Percentiles rank a stretch among this genome's conserved stretches.
These are phyloP conservation scores for Magallana gigas DNA, from an alignment of 1,140 invertebrate species.

Conservation along the genomic window DNA sequence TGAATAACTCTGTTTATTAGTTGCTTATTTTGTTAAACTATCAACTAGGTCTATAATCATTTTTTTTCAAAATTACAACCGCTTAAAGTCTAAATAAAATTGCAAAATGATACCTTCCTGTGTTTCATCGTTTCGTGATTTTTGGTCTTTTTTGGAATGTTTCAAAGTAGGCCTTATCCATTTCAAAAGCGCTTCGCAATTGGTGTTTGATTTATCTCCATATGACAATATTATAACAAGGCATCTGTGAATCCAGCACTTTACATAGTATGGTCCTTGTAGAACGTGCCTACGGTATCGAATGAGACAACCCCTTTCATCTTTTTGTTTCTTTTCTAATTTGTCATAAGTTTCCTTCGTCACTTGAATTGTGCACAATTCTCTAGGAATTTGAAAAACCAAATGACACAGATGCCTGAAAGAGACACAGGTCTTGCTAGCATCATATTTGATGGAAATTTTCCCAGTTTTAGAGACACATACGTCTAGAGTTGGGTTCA, in stretches of 20 bases:
- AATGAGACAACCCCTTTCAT: background rate
- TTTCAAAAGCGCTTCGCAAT: background rate
- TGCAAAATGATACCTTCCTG: too few relatives aligned
- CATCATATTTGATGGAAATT: background rate
- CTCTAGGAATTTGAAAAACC: background rate
- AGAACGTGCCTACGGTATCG: background rate
- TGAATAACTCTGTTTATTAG: too few relatives aligned
- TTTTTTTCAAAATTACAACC: too few relatives aligned
- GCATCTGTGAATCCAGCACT: conserved; percentile 9
- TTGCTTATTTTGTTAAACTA: too few relatives aligned
- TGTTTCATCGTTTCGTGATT: too few relatives aligned
- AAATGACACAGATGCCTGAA: background rate
- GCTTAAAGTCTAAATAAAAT: too few relatives aligned
- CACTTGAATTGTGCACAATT: background rate
- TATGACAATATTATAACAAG: background rate
- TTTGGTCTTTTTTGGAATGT: too few relatives aligned
- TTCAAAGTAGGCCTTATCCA: background rate
- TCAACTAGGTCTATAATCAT: too few relatives aligned
- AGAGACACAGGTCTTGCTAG: background rate
- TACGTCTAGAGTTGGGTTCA: background rate
- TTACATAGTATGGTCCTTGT: background rate
- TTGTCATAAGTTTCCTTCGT: background rate
- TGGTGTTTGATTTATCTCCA: background rate
- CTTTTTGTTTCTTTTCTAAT: background rate
- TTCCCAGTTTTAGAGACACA: background rate